A percentile compares a stretch with the other conserved stretches of the same genome.
These are phyloP conservation scores for Neoaliturus tenellus DNA, from an alignment of 2,888 invertebrate genomes.

Conservation along the genomic window DNA sequence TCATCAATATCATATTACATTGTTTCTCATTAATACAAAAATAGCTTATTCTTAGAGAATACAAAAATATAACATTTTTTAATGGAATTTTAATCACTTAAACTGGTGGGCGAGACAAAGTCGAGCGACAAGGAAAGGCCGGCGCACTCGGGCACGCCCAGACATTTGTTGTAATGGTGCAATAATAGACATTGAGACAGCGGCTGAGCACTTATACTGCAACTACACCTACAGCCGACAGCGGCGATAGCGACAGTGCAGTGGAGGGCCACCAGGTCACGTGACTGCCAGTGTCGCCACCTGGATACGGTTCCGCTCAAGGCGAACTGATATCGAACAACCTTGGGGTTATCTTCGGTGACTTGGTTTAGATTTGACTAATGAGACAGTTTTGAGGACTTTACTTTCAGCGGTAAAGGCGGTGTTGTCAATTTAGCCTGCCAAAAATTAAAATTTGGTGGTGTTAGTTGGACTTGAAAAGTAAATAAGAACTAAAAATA, in stretches of 20 bases:
- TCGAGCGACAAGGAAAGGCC: neutral
- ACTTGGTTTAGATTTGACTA: neutral
- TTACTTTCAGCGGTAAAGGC: too few relatives aligned
- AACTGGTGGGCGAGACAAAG: neutral
- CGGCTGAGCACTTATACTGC: neutral
- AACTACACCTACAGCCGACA: neutral
- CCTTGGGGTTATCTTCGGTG: neutral
- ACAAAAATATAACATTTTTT: too few relatives aligned
- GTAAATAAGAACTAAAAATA: too few relatives aligned
- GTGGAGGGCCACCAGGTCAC: neutral
- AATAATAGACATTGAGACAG: neutral
- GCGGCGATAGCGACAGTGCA: neutral
- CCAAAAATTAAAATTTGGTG: too few relatives aligned
- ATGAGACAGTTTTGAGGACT: too few relatives aligned
- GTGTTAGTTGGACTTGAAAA: too few relatives aligned
- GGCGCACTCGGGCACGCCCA: constrained; percentile 4
- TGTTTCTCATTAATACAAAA: too few relatives aligned
- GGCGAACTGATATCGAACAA: neutral
- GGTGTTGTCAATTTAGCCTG: too few relatives aligned
- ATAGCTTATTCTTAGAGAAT: too few relatives aligned
- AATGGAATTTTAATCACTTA: too few relatives aligned
- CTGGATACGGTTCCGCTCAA: neutral
- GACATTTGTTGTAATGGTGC: constrained; percentile 5
- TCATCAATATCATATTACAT: too few relatives aligned
- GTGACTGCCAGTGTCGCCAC: neutral